Evolutionary conservation across 1,140 invertebrate genomes (phyloP).

Genomic region (Megalopta genalis): DNA sequence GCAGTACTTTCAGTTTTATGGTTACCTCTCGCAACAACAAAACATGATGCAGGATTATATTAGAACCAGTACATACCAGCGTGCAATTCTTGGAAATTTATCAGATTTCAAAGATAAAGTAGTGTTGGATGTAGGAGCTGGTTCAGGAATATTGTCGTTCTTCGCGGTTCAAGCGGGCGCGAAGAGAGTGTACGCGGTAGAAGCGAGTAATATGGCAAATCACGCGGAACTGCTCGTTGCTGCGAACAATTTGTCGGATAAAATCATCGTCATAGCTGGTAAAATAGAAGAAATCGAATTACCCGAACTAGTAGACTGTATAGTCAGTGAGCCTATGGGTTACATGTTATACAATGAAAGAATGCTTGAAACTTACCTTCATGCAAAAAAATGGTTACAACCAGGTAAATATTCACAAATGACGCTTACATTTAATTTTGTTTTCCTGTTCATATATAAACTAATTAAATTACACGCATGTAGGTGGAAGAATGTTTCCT

Average conservation of each 20-base stretch:
- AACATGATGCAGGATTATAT: constrained; percentile 99
- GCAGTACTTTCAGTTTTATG: constrained; percentile 99
- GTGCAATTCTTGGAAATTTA: constrained; percentile 96
- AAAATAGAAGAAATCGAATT: constrained; percentile 99
- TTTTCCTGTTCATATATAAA: neutral
- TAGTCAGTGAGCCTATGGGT: constrained; percentile 99
- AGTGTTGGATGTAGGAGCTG: constrained; percentile 97
- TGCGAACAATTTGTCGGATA: constrained; percentile 92
- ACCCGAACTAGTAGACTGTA: constrained; percentile 97
- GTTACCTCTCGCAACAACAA: constrained; percentile 99
- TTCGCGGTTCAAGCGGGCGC: constrained; percentile 99
- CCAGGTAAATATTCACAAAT: constrained; percentile 82
- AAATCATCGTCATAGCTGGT: constrained; percentile 95
- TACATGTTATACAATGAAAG: constrained; percentile 99
- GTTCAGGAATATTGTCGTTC: constrained; percentile 98
- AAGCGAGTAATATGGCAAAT: constrained; percentile 98
- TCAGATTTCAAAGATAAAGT: constrained; percentile 96
- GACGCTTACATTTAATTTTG: neutral
- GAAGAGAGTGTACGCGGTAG: constrained; percentile 97
- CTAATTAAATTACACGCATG: constrained; percentile 10
- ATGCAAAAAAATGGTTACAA: constrained; percentile 98
- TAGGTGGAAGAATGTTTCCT: constrained; percentile 93
- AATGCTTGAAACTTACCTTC: constrained; percentile 99
- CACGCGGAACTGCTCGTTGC: constrained; percentile 96
- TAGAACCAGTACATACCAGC: constrained; percentile 98